Percentiles rank a stretch among this genome's conserved stretches.
Conservation (phyloP, 2,113 vertebrate genomes). For the Nansenia antarctica region DNA sequence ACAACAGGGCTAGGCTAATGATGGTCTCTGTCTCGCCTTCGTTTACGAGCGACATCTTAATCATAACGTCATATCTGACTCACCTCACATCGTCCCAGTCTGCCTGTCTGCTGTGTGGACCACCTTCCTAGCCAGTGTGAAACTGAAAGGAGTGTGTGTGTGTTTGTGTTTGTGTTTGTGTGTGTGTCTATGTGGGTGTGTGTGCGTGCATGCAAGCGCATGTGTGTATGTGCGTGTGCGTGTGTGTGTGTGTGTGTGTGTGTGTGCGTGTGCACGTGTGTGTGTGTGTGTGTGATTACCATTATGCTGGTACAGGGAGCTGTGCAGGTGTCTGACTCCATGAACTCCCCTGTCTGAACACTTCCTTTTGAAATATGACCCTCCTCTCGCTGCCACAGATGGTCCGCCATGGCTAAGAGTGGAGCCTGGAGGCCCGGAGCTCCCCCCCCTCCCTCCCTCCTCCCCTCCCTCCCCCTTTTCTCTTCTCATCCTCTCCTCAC, state of each 20-base stretch:
- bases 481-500: not conserved
- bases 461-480: slow-evolving; percentile 45
- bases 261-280: not conserved
- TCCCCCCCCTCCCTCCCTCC: slow-evolving; percentile 9
- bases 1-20: too few relatives aligned
- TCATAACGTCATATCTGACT: too few relatives aligned
- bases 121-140: too few relatives aligned
- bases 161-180: too few relatives aligned
- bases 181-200: too few relatives aligned
- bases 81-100: too few relatives aligned
- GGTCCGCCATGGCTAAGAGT: slow-evolving; percentile 17
- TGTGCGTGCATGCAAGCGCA: too few relatives aligned
- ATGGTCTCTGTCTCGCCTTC: too few relatives aligned
- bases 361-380: not conserved
- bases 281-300: not conserved
- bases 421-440: slow-evolving; percentile 5
- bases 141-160: too few relatives aligned
- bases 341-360: not conserved
- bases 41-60: too few relatives aligned
- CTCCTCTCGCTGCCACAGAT: slow-evolving; percentile 21
- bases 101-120: too few relatives aligned
- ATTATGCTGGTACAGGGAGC: not conserved
- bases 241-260: slow-evolving; percentile 19
- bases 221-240: too few relatives aligned
- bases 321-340: not conserved